phyloP scores from a whole-genome alignment of 2,888 invertebrate genomes.

The Oxystoma pomonae region DNA sequence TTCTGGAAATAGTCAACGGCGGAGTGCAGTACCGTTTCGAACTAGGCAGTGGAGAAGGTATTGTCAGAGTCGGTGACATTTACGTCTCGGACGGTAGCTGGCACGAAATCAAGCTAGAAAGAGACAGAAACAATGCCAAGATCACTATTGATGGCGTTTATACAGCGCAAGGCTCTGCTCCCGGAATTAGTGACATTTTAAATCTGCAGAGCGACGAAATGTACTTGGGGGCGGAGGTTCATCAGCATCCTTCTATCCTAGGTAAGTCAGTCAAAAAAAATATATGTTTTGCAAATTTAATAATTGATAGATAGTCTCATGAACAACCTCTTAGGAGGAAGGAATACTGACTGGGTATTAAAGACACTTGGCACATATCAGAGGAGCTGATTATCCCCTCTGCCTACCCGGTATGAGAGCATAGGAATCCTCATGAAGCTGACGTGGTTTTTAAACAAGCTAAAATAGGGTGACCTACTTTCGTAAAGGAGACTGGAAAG shows the following conservation, averaged over 20 bases:
- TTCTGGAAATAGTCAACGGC: conserved; percentile 82
- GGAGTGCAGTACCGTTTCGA: conserved; percentile 87
- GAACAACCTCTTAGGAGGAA: too few species aligned
- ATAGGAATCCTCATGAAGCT: too few species aligned
- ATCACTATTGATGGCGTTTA: conserved; percentile 74
- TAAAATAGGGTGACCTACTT: too few species aligned
- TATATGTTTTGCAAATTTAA: too few species aligned
- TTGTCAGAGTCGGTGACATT: conserved; percentile 71
- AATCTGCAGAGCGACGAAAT: conserved; percentile 82
- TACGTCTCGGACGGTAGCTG: conserved; percentile 80
- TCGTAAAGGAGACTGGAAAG: too few species aligned
- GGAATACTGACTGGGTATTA: too few species aligned
- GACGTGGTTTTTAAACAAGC: too few species aligned
- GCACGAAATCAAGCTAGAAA: conserved; percentile 77
- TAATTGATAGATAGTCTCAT: too few species aligned
- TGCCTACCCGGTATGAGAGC: too few species aligned
- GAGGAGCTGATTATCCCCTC: too few species aligned
- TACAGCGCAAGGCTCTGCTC: conserved; percentile 71
- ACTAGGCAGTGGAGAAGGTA: conserved; percentile 85
- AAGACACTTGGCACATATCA: too few species aligned
- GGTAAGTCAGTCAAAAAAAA: neutral
- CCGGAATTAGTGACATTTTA: conserved; percentile 76
- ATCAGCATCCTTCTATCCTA: conserved; percentile 68
- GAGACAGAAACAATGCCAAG: conserved; percentile 75
- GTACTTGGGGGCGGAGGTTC: conserved; percentile 80